Percentiles rank a stretch among this genome's conserved stretches.
phyloP scores from a whole-genome alignment of 2,888 invertebrate genomes.

The Cephus runcator region DNA sequence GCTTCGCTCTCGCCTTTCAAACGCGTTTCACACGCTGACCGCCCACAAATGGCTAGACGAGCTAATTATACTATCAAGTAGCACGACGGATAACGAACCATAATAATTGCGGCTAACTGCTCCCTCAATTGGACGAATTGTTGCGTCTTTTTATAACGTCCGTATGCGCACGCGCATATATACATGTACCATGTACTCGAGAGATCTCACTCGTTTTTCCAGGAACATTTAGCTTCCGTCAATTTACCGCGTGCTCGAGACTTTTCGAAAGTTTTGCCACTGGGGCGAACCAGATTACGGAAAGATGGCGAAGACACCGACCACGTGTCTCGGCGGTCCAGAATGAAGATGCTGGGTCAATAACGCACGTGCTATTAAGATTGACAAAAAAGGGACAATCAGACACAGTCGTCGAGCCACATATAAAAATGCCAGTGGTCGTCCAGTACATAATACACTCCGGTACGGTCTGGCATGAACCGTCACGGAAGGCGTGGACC shows the following conservation, averaged over 20 bases:
- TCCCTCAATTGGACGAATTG: constrained; percentile 47
- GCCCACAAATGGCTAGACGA: constrained; percentile 34
- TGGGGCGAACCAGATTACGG: neutral
- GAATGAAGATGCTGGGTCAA: neutral
- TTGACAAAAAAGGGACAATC: neutral
- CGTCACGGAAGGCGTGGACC: neutral
- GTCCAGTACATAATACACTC: neutral
- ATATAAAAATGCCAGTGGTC: neutral
- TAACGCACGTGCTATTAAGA: neutral
- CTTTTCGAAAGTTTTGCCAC: neutral
- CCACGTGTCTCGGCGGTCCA: neutral
- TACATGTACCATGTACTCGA: neutral
- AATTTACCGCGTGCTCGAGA: neutral
- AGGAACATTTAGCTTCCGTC: neutral
- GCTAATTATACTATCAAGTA: constrained; percentile 53
- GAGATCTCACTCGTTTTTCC: neutral
- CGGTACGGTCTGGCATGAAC: neutral
- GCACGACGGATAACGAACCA: constrained; percentile 36
- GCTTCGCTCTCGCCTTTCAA: constrained; percentile 36
- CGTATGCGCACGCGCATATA: neutral
- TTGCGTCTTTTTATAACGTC: constrained; percentile 22
- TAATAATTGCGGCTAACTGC: constrained; percentile 46
- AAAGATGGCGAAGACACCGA: neutral
- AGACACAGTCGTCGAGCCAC: neutral
- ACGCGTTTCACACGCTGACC: constrained; percentile 48